A percentile compares a stretch with the other conserved stretches of the same genome.
These are phyloP conservation scores for Eudasyphora cyanicolor DNA, from an alignment of 2,888 invertebrate species.

Conservation along the genomic window DNA sequence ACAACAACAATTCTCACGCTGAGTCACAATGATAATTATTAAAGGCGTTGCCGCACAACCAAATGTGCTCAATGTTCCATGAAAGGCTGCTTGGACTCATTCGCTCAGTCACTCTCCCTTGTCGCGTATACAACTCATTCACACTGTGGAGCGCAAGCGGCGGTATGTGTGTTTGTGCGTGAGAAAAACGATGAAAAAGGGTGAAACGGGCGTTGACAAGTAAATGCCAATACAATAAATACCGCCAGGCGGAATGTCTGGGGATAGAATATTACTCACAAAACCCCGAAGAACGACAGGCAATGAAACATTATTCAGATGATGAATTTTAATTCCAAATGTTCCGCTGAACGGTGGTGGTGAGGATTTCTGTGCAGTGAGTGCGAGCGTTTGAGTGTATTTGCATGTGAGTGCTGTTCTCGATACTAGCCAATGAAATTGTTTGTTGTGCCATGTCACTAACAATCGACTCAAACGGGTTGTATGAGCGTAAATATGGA, in stretches of 20 bases:
- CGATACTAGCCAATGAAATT: conserved; percentile 77
- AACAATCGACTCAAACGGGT: conserved; percentile 54
- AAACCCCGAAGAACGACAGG: neutral
- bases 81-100: conserved; percentile 49
- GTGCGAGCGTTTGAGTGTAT: conserved; percentile 48
- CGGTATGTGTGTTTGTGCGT: neutral
- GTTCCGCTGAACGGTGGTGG: too few species aligned
- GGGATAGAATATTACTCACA: conserved; percentile 40
- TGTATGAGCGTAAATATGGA: conserved; percentile 34
- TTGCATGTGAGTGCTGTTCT: conserved; percentile 61
- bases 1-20: conserved; percentile 51
- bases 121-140: conserved; percentile 57
- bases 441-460: conserved; percentile 65
- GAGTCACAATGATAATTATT: conserved; percentile 77
- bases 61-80: conserved; percentile 43
- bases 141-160: conserved; percentile 67
- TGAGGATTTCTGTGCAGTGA: conserved; percentile 36
- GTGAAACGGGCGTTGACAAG: conserved; percentile 69
- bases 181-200: conserved; percentile 8
- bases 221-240: conserved; percentile 56
- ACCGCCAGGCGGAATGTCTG: conserved; percentile 37
- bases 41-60: conserved; percentile 78
- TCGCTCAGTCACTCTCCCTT: neutral
- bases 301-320: neutral
- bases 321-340: conserved; percentile 51